Evolutionary conservation across 1,140 invertebrate genomes (phyloP).

Genomic region (Uloborus diversus): DNA sequence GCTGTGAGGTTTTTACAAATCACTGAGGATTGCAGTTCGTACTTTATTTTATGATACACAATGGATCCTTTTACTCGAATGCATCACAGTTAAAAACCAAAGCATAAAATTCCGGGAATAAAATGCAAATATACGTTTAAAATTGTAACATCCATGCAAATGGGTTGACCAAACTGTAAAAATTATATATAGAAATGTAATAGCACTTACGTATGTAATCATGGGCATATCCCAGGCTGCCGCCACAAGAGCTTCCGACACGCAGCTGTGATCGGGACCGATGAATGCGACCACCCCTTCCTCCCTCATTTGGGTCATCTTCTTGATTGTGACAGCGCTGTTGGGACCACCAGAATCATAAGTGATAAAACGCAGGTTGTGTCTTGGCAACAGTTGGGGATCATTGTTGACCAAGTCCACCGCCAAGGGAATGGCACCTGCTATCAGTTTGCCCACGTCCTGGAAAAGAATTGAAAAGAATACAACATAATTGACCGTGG

Average conservation of each 20-base stretch:
- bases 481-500: background rate
- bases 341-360: conserved; percentile 72
- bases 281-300: conserved; percentile 83
- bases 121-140: background rate
- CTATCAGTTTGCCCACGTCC: conserved; percentile 70
- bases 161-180: background rate
- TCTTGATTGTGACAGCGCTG: conserved; percentile 70
- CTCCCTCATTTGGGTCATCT: conserved; percentile 83
- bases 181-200: background rate
- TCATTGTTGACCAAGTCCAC: conserved; percentile 78
- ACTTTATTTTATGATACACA: too few relatives aligned
- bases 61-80: too few relatives aligned
- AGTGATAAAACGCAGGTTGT: conserved; percentile 75
- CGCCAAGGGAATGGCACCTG: conserved; percentile 81
- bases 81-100: background rate
- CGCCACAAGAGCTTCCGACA: conserved; percentile 84
- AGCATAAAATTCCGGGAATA: background rate
- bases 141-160: background rate
- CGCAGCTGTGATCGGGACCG: conserved; percentile 86
- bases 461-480: background rate
- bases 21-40: too few relatives aligned
- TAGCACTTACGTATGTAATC: conserved; percentile 86
- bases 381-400: conserved; percentile 75
- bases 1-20: too few relatives aligned
- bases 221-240: conserved; percentile 90